Evolutionary conservation across 2,797 vertebrate species (phyloP).

Genomic region (Orestias chungarensis): DNA sequence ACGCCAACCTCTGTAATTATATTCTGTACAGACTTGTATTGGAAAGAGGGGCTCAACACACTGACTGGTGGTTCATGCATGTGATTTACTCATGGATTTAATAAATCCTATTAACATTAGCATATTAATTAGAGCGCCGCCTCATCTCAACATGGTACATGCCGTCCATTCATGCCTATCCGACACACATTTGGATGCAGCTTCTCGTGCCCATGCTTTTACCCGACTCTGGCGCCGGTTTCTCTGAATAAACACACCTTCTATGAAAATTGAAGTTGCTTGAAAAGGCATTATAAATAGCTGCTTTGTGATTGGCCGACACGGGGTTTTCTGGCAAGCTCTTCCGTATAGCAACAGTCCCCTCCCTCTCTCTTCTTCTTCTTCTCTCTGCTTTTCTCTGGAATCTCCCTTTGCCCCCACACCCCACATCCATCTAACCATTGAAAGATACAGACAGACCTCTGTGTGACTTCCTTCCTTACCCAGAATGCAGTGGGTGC

Average conservation of each 20-base stretch:
- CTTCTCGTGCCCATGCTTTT: conserved; percentile 34
- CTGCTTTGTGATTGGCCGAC: conserved; percentile 75
- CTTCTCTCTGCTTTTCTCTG: conserved; percentile 60
- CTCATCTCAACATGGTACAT: conserved; percentile 48
- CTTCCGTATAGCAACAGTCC: conserved; percentile 86
- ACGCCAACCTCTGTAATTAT: conserved; percentile 11
- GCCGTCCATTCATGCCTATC: conserved; percentile 56
- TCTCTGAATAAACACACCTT: conserved; percentile 53
- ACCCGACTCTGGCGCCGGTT: conserved; percentile 56
- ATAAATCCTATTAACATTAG: conserved; percentile 65
- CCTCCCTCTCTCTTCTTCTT: conserved; percentile 70
- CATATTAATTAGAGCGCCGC: conserved; percentile 62
- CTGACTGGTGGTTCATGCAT: conserved; percentile 29
- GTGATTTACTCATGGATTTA: conserved; percentile 62
- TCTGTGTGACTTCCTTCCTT: conserved; percentile 67
- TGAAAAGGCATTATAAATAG: conserved; percentile 83
- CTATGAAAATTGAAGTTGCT: conserved; percentile 75
- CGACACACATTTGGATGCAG: conserved; percentile 56
- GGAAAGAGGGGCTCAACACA: conserved; percentile 15
- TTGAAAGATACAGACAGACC: conserved; percentile 60
- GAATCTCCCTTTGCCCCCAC: conserved; percentile 59
- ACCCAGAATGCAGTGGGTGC: conserved; percentile 73
- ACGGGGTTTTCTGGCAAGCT: conserved; percentile 69
- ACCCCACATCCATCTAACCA: conserved; percentile 22
- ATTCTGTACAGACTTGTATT: conserved; percentile 11